Conservation (phyloP, 2,888 invertebrate species). For the Anarsia innoxiella region DNA sequence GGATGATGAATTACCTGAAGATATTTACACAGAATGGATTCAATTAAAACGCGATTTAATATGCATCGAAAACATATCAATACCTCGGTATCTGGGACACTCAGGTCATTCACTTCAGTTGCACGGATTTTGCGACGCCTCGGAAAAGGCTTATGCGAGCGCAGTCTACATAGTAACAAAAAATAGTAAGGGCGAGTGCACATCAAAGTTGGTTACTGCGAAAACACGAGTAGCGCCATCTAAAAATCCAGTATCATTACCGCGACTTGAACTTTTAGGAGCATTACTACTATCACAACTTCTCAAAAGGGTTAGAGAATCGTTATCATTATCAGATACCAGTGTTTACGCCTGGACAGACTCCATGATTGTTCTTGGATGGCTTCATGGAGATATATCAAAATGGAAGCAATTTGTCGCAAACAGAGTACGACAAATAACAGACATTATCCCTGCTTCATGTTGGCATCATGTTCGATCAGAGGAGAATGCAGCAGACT, state of each 20-base stretch:
- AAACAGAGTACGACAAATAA: too few relatives aligned
- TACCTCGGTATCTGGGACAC: neutral
- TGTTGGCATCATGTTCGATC: too few relatives aligned
- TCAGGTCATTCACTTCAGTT: neutral
- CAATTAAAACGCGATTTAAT: neutral
- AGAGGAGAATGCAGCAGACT: too few relatives aligned
- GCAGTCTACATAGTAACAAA: neutral
- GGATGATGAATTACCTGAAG: neutral
- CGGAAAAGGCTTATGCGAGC: too few relatives aligned
- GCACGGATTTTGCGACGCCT: neutral
- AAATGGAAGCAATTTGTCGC: slow-evolving; percentile 15
- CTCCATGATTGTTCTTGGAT: slow-evolving; percentile 16
- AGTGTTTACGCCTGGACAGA: slow-evolving; percentile 16
- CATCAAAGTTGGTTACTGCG: slow-evolving; percentile 11
- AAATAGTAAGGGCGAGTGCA: neutral
- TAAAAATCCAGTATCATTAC: slow-evolving; percentile 14
- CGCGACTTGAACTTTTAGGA: slow-evolving; percentile 18
- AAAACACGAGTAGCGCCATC: slow-evolving; percentile 20
- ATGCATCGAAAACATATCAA: neutral
- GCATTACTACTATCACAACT: slow-evolving; percentile 16
- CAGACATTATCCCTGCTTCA: too few relatives aligned
- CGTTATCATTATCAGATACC: neutral
- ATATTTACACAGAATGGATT: neutral
- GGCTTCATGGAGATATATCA: slow-evolving; percentile 14
- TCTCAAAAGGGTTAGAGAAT: slow-evolving; percentile 9